phyloP scores from a whole-genome alignment of 2,113 vertebrate genomes.

The Gasterosteus nipponicus region DNA sequence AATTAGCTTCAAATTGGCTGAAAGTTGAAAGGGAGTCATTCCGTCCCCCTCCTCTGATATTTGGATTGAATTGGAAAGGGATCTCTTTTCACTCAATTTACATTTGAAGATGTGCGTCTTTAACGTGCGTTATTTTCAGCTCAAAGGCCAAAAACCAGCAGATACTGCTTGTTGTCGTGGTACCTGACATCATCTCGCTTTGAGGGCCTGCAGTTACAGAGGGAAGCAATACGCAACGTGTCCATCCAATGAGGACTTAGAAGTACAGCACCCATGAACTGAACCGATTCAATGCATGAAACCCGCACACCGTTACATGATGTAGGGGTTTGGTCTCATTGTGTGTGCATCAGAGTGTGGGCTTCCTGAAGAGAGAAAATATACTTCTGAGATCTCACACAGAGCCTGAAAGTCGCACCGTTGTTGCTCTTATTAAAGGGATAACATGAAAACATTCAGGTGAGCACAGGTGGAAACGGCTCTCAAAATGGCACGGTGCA shows the following conservation, averaged over 20 bases:
- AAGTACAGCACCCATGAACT: neutral
- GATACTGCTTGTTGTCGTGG: neutral
- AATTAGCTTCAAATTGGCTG: neutral
- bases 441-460: constrained; percentile 53
- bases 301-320: neutral
- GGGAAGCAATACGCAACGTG: neutral
- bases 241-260: neutral
- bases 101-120: neutral
- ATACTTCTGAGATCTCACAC: constrained; percentile 20
- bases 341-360: neutral
- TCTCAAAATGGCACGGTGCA: constrained; percentile 20
- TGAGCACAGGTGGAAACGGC: constrained; percentile 32
- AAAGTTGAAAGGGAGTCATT: neutral
- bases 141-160: neutral
- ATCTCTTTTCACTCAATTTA: neutral
- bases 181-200: neutral
- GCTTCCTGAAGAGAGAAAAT: constrained; percentile 6
- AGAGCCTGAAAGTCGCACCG: constrained; percentile 30
- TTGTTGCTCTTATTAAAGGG: constrained; percentile 59
- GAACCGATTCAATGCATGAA: neutral
- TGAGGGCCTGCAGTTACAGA: neutral
- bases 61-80: neutral
- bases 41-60: neutral
- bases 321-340: constrained; percentile 3
- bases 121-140: neutral